phyloP scores from a whole-genome alignment of 2,797 vertebrate genomes.

The Chelon labrosus region DNA sequence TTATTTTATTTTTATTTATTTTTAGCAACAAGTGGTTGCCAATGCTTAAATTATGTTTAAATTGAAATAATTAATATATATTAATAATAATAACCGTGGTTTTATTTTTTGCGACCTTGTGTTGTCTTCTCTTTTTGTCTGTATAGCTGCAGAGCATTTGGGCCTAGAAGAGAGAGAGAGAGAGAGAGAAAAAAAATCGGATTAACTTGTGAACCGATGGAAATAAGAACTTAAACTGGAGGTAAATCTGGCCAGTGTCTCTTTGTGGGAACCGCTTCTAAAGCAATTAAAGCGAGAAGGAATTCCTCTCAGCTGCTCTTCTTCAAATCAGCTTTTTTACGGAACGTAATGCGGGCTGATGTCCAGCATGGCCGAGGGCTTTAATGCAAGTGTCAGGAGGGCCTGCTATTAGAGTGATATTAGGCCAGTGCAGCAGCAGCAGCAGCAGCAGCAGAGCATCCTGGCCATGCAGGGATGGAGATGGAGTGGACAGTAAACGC shows the following conservation, averaged over 20 bases:
- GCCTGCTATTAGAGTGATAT: slow-evolving; percentile 66
- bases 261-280: slow-evolving; percentile 94
- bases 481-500: slow-evolving; percentile 18
- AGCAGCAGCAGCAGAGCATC: slow-evolving; percentile 22
- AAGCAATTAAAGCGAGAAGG: slow-evolving; percentile 97
- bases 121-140: slow-evolving; percentile 56
- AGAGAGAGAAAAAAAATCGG: slow-evolving; percentile 82
- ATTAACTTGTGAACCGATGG: slow-evolving; percentile 97
- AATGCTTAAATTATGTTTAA: neutral
- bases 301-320: slow-evolving; percentile 93
- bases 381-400: slow-evolving; percentile 83
- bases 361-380: slow-evolving; percentile 89
- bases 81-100: neutral
- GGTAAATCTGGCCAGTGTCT: slow-evolving; percentile 93
- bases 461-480: slow-evolving; percentile 6
- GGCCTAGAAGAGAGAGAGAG: slow-evolving; percentile 75
- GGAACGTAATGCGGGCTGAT: slow-evolving; percentile 88
- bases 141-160: slow-evolving; percentile 43
- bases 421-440: slow-evolving; percentile 52
- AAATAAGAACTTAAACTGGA: slow-evolving; percentile 96
- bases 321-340: slow-evolving; percentile 91
- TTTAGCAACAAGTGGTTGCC: slow-evolving; percentile 64
- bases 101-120: slow-evolving; percentile 14
- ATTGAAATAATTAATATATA: neutral
- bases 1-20: neutral